phyloP scores from a whole-genome alignment of 2,113 vertebrate species.

The Lagopus leucura region DNA sequence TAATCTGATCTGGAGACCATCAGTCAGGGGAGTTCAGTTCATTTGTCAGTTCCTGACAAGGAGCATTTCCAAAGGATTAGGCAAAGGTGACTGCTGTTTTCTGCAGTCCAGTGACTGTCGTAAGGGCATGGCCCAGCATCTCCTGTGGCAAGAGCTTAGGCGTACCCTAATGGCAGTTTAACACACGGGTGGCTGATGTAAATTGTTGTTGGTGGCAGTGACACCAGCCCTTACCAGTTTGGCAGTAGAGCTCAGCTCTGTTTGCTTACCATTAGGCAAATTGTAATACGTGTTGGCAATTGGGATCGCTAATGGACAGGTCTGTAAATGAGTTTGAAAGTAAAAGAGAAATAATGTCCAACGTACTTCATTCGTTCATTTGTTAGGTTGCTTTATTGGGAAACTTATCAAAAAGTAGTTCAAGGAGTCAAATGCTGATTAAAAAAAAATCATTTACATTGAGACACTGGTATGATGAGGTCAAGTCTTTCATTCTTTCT shows the following conservation, averaged over 20 bases:
- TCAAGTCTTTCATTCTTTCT: background rate
- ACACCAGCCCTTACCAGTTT: background rate
- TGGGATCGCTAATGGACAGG: background rate
- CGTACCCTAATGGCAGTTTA: background rate
- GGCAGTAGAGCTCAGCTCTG: background rate
- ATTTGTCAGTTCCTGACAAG: conserved; percentile 22
- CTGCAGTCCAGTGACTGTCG: accelerated
- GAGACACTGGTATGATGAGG: background rate
- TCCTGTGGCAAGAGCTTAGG: background rate
- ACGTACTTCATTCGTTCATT: background rate
- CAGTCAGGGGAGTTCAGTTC: background rate
- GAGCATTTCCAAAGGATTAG: background rate
- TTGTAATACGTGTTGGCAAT: background rate
- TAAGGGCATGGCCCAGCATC: background rate
- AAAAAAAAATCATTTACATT: background rate
- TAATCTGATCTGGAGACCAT: conserved; percentile 4
- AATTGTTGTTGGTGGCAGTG: background rate
- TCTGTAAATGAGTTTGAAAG: background rate
- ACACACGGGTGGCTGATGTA: background rate
- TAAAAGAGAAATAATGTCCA: background rate
- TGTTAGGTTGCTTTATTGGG: background rate
- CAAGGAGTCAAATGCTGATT: background rate
- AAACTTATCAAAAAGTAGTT: background rate
- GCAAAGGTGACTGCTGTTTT: background rate
- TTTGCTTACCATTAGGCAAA: background rate